These are phyloP conservation scores for Hiodon alosoides DNA, from an alignment of 2,113 vertebrate genomes.

Conservation along the genomic window DNA sequence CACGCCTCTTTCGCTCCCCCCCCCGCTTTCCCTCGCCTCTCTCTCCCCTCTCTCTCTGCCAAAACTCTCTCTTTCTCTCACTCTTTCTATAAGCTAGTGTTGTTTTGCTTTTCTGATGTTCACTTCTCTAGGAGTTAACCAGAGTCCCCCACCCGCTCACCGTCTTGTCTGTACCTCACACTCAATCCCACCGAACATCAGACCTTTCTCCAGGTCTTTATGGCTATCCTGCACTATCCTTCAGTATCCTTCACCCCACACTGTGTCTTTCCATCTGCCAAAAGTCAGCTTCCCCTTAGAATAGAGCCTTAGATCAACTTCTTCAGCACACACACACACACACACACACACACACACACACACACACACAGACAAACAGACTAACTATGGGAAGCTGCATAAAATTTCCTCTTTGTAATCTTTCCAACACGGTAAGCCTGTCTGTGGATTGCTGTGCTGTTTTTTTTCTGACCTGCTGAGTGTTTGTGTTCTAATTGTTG, in stretches of 20 bases:
- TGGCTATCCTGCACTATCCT: not conserved
- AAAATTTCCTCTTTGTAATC: constrained; percentile 76
- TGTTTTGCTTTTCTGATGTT: constrained; percentile 1
- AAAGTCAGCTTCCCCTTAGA: constrained; percentile 57
- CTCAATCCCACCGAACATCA: not conserved
- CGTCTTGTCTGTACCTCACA: not conserved
- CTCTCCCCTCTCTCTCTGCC: constrained; percentile 1
- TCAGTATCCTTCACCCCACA: constrained; percentile 44
- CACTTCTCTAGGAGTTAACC: constrained; percentile 21
- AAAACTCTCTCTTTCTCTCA: not conserved
- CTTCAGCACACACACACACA: constrained; percentile 38
- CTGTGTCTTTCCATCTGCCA: constrained; percentile 63
- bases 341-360: constrained; percentile 34
- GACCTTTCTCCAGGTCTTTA: not conserved
- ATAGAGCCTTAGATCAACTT: constrained; percentile 58
- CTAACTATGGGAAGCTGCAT: constrained; percentile 87
- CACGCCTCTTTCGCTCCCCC: constrained; percentile 19
- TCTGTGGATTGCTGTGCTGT: not conserved
- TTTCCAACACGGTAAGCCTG: constrained; percentile 76
- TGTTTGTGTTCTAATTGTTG: not conserved
- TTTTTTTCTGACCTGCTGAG: not conserved
- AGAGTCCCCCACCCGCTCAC: constrained; percentile 26
- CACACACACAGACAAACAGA: constrained; percentile 39
- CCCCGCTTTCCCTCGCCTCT: not conserved
- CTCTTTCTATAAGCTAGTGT: not conserved